phyloP scores from a whole-genome alignment of 2,797 vertebrate species.

The Notolepis coatsorum region DNA sequence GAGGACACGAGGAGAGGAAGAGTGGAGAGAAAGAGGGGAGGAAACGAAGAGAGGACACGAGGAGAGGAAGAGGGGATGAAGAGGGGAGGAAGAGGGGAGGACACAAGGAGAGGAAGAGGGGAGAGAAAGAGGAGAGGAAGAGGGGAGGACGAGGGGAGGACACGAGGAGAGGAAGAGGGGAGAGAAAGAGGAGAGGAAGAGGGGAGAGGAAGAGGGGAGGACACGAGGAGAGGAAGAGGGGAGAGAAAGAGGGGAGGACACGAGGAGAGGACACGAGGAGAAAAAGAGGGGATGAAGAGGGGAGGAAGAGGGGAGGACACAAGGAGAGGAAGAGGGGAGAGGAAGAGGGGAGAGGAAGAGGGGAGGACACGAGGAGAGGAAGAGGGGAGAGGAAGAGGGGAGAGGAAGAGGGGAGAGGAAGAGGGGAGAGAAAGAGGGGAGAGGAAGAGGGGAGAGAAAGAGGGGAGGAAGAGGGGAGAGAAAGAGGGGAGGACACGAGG shows the following conservation, averaged over 20 bases:
- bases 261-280: conserved; percentile 10
- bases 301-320: conserved; percentile 42
- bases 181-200: conserved; percentile 9
- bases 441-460: conserved; percentile 4
- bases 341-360: conserved; percentile 8
- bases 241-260: conserved; percentile 1
- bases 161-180: neutral
- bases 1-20: conserved; percentile 8
- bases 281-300: conserved; percentile 6
- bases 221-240: too few relatives aligned
- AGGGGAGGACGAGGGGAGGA: conserved; percentile 9
- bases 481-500: conserved; percentile 45
- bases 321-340: too few relatives aligned
- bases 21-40: neutral
- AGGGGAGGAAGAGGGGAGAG: conserved; percentile 10
- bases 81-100: neutral
- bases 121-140: conserved; percentile 26
- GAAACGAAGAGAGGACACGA: conserved; percentile 25
- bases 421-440: neutral
- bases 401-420: conserved; percentile 18
- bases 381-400: conserved; percentile 16
- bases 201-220: conserved; percentile 40
- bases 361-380: conserved; percentile 7
- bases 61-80: neutral
- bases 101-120: conserved; percentile 15